A percentile compares a stretch with the other conserved stretches of the same genome.
These are phyloP conservation scores for Psilopsiagon aurifrons DNA, from an alignment of 2,113 vertebrate species.

Conservation along the genomic window DNA sequence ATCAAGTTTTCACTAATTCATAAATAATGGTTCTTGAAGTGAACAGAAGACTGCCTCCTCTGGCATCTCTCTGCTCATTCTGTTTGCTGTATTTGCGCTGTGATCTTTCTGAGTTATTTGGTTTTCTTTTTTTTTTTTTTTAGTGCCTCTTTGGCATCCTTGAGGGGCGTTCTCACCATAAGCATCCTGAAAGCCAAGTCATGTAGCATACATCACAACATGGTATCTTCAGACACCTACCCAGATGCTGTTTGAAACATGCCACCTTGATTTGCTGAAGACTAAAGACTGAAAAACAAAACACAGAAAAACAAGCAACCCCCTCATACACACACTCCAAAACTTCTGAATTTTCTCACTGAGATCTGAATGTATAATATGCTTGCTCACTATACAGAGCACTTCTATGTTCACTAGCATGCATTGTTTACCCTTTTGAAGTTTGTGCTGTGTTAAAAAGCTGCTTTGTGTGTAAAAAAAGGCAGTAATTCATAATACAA, in stretches of 20 bases:
- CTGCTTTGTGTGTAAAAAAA: background rate
- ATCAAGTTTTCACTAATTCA: background rate
- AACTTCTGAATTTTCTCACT: background rate
- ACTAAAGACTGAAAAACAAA: background rate
- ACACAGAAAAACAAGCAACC: background rate
- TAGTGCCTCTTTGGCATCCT: background rate
- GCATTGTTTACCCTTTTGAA: background rate
- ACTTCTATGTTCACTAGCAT: background rate
- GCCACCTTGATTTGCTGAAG: background rate
- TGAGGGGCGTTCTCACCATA: background rate
- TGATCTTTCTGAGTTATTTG: background rate
- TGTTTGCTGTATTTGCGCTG: background rate
- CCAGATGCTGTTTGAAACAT: background rate
- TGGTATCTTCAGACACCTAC: background rate
- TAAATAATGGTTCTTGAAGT: background rate
- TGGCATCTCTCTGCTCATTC: background rate
- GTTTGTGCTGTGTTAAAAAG: background rate
- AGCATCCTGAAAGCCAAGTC: background rate
- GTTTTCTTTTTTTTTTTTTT: background rate
- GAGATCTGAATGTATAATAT: background rate
- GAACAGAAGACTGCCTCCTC: background rate
- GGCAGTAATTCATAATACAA: constrained; percentile 3
- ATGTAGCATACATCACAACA: background rate
- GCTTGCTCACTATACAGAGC: background rate
- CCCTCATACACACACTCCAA: background rate